Percentiles rank a stretch among this genome's conserved stretches.
Conservation (phyloP, 2,888 invertebrate genomes). For the Pristionchus japonicus region DNA sequence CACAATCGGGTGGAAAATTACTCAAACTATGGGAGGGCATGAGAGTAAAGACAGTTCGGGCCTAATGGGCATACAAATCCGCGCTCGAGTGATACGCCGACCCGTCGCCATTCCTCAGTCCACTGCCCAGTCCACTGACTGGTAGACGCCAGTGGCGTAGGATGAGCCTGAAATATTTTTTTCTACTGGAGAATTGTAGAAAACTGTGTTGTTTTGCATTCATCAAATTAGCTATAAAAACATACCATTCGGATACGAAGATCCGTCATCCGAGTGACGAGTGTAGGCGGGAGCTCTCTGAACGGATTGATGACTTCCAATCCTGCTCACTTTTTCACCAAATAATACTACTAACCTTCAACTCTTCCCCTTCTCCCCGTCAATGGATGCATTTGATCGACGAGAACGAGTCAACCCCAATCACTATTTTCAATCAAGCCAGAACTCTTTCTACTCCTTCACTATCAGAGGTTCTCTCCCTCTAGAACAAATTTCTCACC, state of each 20-base stretch:
- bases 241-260: neutral
- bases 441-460: too few relatives aligned
- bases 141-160: neutral
- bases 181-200: too few relatives aligned
- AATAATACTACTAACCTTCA: neutral
- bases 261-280: neutral
- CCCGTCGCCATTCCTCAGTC: neutral
- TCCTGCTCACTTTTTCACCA: too few relatives aligned
- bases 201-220: too few relatives aligned
- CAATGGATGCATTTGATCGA: neutral
- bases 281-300: neutral
- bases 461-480: too few relatives aligned
- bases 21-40: too few relatives aligned
- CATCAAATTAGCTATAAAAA: neutral
- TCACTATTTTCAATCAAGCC: too few relatives aligned
- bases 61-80: conserved; percentile 4
- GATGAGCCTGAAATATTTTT: neutral
- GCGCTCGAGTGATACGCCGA: conserved; percentile 9
- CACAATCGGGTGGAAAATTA: neutral
- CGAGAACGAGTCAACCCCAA: too few relatives aligned
- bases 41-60: neutral
- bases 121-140: conserved; percentile 4
- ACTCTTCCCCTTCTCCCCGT: neutral
- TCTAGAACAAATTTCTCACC: too few relatives aligned
- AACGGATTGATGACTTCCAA: neutral